These are phyloP conservation scores for Camelus bactrianus DNA, from an alignment of 2,113 vertebrate species.

Conservation along the genomic window DNA sequence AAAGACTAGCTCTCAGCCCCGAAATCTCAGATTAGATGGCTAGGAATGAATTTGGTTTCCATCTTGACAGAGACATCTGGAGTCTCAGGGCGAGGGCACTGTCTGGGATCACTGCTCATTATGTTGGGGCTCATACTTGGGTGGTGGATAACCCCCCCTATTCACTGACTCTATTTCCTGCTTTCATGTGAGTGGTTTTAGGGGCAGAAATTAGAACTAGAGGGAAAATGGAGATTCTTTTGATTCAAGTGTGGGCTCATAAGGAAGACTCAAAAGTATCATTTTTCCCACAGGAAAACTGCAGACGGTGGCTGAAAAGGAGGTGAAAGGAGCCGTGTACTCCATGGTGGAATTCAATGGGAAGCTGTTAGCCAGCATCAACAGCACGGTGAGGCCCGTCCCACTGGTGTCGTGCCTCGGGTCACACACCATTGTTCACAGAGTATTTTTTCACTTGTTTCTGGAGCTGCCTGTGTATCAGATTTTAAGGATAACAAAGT, in stretches of 20 bases:
- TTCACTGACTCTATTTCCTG: background rate
- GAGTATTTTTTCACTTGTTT: accelerated
- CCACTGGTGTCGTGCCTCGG: background rate
- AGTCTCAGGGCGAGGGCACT: background rate
- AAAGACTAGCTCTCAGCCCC: background rate
- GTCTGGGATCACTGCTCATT: background rate
- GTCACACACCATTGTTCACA: background rate
- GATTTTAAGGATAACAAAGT: background rate
- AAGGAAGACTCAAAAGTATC: background rate
- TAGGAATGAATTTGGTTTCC: background rate
- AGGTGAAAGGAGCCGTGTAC: constrained; percentile 98
- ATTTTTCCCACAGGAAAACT: constrained; percentile 92
- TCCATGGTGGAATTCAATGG: constrained; percentile 99
- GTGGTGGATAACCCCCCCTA: background rate
- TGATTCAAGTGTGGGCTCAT: background rate
- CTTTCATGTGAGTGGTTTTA: background rate
- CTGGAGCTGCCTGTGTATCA: accelerated
- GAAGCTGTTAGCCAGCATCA: constrained; percentile 99
- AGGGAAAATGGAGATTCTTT: background rate
- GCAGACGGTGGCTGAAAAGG: constrained; percentile 98
- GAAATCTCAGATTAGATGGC: background rate
- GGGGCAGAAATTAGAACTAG: background rate
- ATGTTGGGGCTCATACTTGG: background rate
- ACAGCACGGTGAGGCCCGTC: constrained; percentile 93
- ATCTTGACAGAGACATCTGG: background rate